Base-by-base conservation (phyloP, 2,888 invertebrate genomes). In the Globia sparganii region DNA sequence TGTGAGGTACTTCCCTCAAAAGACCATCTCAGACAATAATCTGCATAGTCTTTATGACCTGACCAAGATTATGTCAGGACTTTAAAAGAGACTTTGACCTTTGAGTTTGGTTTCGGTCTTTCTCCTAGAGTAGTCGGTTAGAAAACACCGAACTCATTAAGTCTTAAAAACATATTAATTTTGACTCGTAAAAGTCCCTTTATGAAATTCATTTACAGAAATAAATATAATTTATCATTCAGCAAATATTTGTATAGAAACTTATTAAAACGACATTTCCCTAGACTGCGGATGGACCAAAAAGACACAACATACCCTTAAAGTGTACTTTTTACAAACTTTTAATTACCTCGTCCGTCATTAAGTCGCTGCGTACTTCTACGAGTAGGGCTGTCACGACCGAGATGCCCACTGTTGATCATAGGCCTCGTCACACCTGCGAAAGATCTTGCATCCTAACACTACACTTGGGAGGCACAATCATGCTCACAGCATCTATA, bases 281-380 rank as follows among this genome's bases (percentile, higher is more conserved):
- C 18, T 77, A 15, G 37, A 40, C 58, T 69, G 15, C 11, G 25
- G 86, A 69, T 75, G 49, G 31, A 66, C 31, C 15, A 53, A 86
- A 84, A 83, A 70, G 68, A 53, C 61, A 62, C 58, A 62, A 81
- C 68, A 64, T 78, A 59, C 76, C 73, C 75, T 74, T 66, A 62
- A 82, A 81, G 77, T 77, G 75, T 81, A 77, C 77, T 85, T 81
- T 72, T 81, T 72, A 77, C 80, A 83, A 91, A 92, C 84, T 92
- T 92, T 92, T 92, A 91, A 92, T 92, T 91, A 91, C 88, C 88
- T 84, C 80, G 74, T 86, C 78, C 75, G 83, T 90, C 89, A 90
- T 90, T 90, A 91, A 88, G 79, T 78, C 80, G 74, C 73, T 62
- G 68, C 75, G 74, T 72, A 69, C 43, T 73, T 66, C 68, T 64